Evolutionary conservation across 2,888 invertebrate species (phyloP), one percentile per base, ranked within the genome.

Genomic region (Noctua janthina): DNA sequence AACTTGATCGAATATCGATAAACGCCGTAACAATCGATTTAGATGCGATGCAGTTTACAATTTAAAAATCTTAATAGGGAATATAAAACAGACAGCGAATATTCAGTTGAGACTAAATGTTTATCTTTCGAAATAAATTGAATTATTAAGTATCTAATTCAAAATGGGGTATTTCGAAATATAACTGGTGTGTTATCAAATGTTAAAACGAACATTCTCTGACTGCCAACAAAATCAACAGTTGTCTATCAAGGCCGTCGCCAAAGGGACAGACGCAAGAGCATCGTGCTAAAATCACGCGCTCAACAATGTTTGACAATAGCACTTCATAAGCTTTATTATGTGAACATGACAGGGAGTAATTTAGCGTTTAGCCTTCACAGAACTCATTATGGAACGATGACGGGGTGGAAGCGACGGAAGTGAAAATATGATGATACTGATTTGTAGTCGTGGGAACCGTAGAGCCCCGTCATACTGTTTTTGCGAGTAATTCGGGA

Each of bases 331-430:
- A 89, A 88, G 84, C 79, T 78, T 71, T 83, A 90, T 89, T 88
- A 87, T 88, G 79, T 79, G 76, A 75, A 85, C 88, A 89, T 91
- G 90, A 88, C 86, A 67, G 79, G 88, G 86, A 88, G 91, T 89
- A 92, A 93, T 93, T 92, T 89, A 82, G 67, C 79, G 76, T 82
- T 82, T 86, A 91, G 82, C 93, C 95, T 94, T 93, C 92, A 82
- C 86, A 84, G 81, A 81, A 81, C 81, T 91, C 90, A 94, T 94
- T 93, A 93, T 90, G 89, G 87, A 84, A 85, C 91, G 88, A 94
- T 94, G 94, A 93, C 93, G 87, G 94, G 93, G 93, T 90, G 90
- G 91, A 84, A 89, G 89, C 85, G 77, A 91, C 93, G 95, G 95
- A 95, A 94, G 92, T 94, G 91, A 91, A 92, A 93, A 93, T 91